Evolutionary conservation across 2,797 vertebrate species (phyloP).

Genomic region (Acanthopagrus latus): DNA sequence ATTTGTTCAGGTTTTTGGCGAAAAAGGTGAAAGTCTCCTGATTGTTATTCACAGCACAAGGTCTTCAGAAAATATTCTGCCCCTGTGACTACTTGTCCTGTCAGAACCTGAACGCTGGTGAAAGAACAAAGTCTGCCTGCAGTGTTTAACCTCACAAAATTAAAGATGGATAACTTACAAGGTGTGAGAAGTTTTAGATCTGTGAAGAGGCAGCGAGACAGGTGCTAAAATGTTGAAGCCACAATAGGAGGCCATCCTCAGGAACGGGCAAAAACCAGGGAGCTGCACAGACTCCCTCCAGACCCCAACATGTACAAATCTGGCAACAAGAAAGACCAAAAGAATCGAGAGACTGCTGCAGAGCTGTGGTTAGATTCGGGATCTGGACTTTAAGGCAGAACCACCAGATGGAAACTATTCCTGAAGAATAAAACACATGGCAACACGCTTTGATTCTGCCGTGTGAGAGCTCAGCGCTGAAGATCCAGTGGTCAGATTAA

Average conservation of each 20-base stretch:
- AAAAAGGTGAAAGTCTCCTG: conserved; percentile 5
- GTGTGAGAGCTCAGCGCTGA: not conserved
- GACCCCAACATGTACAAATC: conserved; percentile 22
- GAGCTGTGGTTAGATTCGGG: conserved; percentile 31
- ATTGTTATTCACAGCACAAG: conserved; percentile 14
- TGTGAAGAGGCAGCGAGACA: not conserved
- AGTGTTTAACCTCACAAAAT: not conserved
- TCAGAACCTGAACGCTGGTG: not conserved
- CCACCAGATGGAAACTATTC: conserved; percentile 40
- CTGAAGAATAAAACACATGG: conserved; percentile 21
- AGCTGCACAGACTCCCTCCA: not conserved
- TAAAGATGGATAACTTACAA: not conserved
- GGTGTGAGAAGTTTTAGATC: not conserved
- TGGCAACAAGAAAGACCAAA: conserved; percentile 4
- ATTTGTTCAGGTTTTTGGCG: not conserved
- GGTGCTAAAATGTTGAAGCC: not conserved
- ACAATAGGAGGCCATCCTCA: not conserved
- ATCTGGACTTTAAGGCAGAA: conserved; percentile 9
- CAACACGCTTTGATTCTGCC: not conserved
- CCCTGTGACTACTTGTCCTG: not conserved
- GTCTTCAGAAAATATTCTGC: not conserved
- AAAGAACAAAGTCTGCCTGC: not conserved
- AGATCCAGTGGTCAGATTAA: conserved; percentile 9
- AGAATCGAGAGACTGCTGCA: conserved; percentile 30
- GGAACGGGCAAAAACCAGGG: not conserved